A percentile compares a stretch with the other conserved stretches of the same genome.
Evolutionary conservation across 1,140 invertebrate species (phyloP).

Genomic region (Cotesia chilonis): DNA sequence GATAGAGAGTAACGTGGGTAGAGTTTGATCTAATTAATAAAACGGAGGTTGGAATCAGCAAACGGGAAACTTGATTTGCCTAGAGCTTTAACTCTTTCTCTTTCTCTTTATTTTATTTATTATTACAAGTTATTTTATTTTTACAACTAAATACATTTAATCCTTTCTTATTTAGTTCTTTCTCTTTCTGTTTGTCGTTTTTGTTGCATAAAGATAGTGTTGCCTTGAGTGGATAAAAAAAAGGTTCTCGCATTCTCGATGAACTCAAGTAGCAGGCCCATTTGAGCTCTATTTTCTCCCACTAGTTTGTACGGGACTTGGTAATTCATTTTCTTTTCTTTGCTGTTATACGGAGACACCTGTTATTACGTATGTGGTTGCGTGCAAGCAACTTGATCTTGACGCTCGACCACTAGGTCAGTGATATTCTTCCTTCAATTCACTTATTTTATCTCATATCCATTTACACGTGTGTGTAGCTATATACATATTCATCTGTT

Average conservation of each 20-base stretch:
- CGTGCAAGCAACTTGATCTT: slow-evolving; percentile 32
- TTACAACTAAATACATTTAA: too few relatives aligned
- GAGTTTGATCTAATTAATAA: slow-evolving; percentile 37
- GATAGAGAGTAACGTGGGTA: slow-evolving; percentile 18
- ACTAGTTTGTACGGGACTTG: slow-evolving; percentile 22
- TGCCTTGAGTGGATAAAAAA: slow-evolving; percentile 7
- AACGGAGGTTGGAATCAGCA: slow-evolving; percentile 30
- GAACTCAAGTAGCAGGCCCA: slow-evolving; percentile 3
- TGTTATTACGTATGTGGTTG: slow-evolving; percentile 30
- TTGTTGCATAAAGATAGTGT: neutral
- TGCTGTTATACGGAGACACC: slow-evolving; percentile 27
- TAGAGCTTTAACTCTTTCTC: slow-evolving; percentile 21
- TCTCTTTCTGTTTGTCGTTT: neutral
- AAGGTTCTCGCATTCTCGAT: slow-evolving; percentile 12
- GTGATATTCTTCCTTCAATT: slow-evolving; percentile 19
- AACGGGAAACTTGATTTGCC: slow-evolving; percentile 31
- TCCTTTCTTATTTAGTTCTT: neutral
- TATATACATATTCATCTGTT: too few relatives aligned
- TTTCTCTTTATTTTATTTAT: neutral
- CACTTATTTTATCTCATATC: neutral
- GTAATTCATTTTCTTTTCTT: slow-evolving; percentile 26
- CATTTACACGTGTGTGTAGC: too few relatives aligned
- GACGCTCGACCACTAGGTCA: slow-evolving; percentile 27
- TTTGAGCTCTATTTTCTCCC: neutral
- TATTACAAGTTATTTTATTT: too few relatives aligned